Percentiles rank a stretch among this genome's conserved stretches.
Evolutionary conservation across 2,888 invertebrate genomes (phyloP).

Genomic region (Hypsopygia costalis): DNA sequence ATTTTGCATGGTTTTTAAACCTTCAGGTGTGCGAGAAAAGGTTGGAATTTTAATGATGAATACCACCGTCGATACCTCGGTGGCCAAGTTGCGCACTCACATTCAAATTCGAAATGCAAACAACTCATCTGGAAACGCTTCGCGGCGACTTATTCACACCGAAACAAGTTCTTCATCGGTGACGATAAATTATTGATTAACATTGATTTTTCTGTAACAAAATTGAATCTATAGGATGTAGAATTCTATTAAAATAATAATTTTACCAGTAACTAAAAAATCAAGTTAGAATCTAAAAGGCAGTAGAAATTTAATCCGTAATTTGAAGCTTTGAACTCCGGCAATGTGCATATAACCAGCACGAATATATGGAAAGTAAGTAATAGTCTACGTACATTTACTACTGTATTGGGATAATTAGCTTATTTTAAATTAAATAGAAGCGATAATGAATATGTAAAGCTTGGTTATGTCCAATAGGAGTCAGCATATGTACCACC

Average conservation of each 20-base stretch:
- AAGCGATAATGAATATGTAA: not conserved
- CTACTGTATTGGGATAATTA: no score
- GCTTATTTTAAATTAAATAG: not conserved
- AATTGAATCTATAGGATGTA: no score
- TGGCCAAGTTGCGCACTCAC: conserved; percentile 32
- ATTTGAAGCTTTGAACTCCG: no score
- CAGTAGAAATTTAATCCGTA: no score
- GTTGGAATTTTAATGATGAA: conserved; percentile 29
- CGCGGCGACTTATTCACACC: conserved; percentile 42
- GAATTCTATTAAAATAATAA: no score
- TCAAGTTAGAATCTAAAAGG: no score
- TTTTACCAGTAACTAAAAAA: no score
- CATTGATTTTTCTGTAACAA: no score
- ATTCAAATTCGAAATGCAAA: conserved; percentile 47
- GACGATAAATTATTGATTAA: conserved; percentile 3
- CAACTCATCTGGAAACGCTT: conserved; percentile 30
- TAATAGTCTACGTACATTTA: no score
- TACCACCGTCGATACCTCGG: conserved; percentile 19
- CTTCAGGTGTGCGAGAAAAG: conserved; percentile 28
- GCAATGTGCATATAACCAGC: no score
- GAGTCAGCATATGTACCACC: not conserved
- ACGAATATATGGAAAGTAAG: no score
- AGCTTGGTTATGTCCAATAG: not conserved
- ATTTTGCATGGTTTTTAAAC: conserved; percentile 29
- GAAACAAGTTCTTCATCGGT: conserved; percentile 23